Evolutionary conservation across 2,888 invertebrate genomes (phyloP).

Genomic region (Leucozona laternaria): DNA sequence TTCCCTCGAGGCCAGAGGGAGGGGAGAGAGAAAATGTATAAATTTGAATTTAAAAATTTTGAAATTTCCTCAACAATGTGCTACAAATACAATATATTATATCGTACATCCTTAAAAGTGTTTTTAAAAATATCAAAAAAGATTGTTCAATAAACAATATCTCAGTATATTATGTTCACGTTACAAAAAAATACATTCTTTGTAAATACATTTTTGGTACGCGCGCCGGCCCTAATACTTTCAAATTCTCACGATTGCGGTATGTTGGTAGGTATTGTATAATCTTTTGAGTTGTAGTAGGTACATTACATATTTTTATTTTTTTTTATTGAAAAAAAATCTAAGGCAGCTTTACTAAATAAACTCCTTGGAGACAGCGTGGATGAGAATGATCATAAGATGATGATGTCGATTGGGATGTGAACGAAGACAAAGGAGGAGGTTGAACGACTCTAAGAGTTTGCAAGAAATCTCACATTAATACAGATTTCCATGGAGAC

Average conservation of each 20-base stretch:
- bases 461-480: slow-evolving; percentile 1
- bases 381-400: not conserved
- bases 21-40: not conserved
- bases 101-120: slow-evolving; percentile 13
- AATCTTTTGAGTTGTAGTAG: not conserved
- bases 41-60: no score
- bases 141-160: slow-evolving; percentile 11
- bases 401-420: not conserved
- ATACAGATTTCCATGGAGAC: slow-evolving; percentile 14
- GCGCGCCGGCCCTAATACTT: no score
- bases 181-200: not conserved
- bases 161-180: slow-evolving; percentile 7
- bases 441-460: slow-evolving; percentile 12
- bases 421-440: not conserved
- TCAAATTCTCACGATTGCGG: not conserved
- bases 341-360: slow-evolving; percentile 1
- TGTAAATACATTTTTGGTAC: not conserved
- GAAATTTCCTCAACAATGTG: slow-evolving; percentile 15
- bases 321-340: not conserved
- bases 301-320: not conserved
- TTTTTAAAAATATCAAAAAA: not conserved
- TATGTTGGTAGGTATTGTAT: not conserved
- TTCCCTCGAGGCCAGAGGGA: not conserved
- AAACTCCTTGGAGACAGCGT: slow-evolving; percentile 1
- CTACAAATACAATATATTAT: slow-evolving; percentile 3